A percentile compares a stretch with the other conserved stretches of the same genome.
phyloP scores from a whole-genome alignment of 2,888 invertebrate species.

The Nomada lathburiana region DNA sequence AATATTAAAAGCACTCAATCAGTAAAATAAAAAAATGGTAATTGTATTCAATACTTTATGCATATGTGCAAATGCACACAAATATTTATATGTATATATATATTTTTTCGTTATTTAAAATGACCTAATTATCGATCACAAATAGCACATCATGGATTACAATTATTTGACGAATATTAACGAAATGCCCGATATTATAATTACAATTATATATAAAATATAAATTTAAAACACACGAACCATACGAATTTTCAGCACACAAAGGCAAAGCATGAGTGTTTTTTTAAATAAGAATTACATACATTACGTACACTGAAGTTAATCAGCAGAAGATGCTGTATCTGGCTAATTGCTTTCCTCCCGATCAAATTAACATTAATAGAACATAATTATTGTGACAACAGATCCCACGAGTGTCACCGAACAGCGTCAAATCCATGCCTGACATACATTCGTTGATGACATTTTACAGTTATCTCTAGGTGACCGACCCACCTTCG shows the following conservation, averaged over 20 bases:
- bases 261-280: not conserved
- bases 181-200: not conserved
- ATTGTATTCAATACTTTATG: not conserved
- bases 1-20: not conserved
- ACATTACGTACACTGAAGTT: constrained; percentile 49
- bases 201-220: not conserved
- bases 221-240: not conserved
- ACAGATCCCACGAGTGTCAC: constrained; percentile 64
- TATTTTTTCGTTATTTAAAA: not conserved
- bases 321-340: constrained; percentile 33
- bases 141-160: not conserved
- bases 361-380: constrained; percentile 55
- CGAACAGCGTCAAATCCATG: constrained; percentile 69
- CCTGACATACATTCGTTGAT: constrained; percentile 82
- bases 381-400: constrained; percentile 63
- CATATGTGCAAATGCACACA: not conserved
- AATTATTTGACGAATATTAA: not conserved
- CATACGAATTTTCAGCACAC: constrained; percentile 21
- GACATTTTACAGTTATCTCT: constrained; percentile 84
- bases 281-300: constrained; percentile 37
- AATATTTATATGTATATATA: not conserved
- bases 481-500: constrained; percentile 77
- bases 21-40: not conserved
- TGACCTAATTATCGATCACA: not conserved
- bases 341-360: constrained; percentile 26